These are phyloP conservation scores for Mercenaria mercenaria DNA, from an alignment of 1,140 invertebrate species.

Conservation along the genomic window DNA sequence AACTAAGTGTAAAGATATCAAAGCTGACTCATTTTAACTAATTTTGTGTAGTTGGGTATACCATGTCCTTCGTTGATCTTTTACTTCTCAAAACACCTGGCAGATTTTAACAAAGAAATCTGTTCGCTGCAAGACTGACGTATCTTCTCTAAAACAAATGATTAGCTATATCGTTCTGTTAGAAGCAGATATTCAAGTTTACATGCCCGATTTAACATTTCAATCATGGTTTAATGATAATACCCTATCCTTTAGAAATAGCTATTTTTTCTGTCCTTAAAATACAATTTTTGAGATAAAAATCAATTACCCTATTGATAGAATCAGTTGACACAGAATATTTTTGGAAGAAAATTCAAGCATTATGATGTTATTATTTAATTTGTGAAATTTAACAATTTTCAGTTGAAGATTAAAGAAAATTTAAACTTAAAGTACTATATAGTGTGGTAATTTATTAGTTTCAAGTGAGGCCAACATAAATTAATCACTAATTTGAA, in stretches of 20 bases:
- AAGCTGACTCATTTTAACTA: background rate
- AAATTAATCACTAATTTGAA: too few species aligned
- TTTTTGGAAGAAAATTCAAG: background rate
- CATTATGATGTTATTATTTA: background rate
- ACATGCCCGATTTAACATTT: constrained; percentile 13
- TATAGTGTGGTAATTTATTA: too few species aligned
- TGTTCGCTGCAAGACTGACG: background rate
- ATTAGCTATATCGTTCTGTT: background rate
- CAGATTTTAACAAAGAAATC: constrained; percentile 26
- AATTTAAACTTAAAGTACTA: too few species aligned
- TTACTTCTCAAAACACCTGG: constrained; percentile 17
- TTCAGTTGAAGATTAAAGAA: background rate
- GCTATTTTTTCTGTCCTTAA: background rate
- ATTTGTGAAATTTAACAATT: constrained; percentile 7
- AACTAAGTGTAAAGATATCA: background rate
- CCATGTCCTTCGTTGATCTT: background rate
- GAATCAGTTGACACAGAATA: background rate
- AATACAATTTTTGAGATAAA: background rate
- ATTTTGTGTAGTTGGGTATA: background rate
- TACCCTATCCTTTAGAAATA: background rate
- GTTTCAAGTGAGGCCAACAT: too few species aligned
- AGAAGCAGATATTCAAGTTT: background rate
- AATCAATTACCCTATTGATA: background rate
- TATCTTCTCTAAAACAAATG: background rate
- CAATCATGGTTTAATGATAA: background rate